phyloP scores from a whole-genome alignment of 2,888 invertebrate genomes.

The Cephus rjabovi region DNA sequence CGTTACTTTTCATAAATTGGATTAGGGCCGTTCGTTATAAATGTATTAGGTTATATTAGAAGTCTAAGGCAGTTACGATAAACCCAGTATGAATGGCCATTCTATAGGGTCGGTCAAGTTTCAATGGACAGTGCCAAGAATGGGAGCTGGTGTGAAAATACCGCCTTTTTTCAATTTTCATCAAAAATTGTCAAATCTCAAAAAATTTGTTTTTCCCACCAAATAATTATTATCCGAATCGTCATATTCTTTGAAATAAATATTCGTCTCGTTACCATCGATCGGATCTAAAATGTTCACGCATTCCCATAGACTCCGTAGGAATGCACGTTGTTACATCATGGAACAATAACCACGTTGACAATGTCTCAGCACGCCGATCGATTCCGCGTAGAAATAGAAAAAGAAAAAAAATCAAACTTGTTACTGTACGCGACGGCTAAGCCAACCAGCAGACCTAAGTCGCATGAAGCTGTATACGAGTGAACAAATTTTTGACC shows the following conservation, averaged over 20 bases:
- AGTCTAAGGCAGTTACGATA: slow-evolving; percentile 22
- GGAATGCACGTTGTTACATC: not conserved
- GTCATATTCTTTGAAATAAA: not conserved
- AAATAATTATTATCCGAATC: not conserved
- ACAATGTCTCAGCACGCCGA: slow-evolving; percentile 36
- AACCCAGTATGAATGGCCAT: slow-evolving; percentile 16
- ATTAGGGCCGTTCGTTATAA: slow-evolving; percentile 56
- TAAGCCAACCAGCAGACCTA: not conserved
- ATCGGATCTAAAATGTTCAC: not conserved
- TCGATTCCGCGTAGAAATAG: slow-evolving; percentile 15
- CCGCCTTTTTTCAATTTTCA: slow-evolving; percentile 1
- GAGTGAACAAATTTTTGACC: not conserved
- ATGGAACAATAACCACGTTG: not conserved
- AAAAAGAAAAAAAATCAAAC: slow-evolving; percentile 30
- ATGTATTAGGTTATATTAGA: slow-evolving; percentile 48
- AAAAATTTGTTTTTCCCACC: not conserved
- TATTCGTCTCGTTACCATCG: not conserved
- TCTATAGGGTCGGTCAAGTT: slow-evolving; percentile 38
- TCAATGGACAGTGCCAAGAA: slow-evolving; percentile 35
- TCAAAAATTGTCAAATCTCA: not conserved
- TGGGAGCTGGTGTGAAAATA: slow-evolving; percentile 34
- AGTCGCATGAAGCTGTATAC: not conserved
- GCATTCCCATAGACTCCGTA: not conserved
- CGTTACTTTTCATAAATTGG: slow-evolving; percentile 56
- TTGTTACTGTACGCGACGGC: slow-evolving; percentile 33